Evolutionary conservation across 2,888 invertebrate species (phyloP).

Genomic region (Belgica antarctica): DNA sequence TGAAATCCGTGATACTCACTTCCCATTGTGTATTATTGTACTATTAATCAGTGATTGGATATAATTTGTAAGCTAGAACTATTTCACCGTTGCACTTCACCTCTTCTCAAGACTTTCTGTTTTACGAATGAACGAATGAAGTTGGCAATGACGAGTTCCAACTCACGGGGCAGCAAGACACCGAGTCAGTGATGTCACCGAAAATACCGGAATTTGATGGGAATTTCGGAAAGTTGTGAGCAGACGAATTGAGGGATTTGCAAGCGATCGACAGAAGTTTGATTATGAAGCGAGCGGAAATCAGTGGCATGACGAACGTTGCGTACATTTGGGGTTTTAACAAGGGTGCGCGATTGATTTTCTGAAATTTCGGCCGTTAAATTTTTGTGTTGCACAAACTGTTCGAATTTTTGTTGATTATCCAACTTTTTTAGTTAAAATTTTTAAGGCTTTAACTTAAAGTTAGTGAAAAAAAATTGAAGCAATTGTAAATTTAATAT

Average conservation of each 20-base stretch:
- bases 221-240: background rate
- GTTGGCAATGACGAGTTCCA: conserved; percentile 20
- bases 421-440: no score
- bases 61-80: background rate
- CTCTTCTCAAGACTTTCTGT: conserved; percentile 20
- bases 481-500: no score
- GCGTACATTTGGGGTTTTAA: background rate
- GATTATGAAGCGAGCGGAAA: no score
- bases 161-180: background rate
- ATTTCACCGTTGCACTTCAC: background rate
- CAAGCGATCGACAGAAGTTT: no score
- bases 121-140: conserved; percentile 18
- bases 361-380: background rate
- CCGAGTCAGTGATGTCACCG: conserved; percentile 3
- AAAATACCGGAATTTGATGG: background rate
- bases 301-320: background rate
- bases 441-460: no score
- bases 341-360: background rate
- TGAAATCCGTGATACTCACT: conserved; percentile 40
- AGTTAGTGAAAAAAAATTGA: no score
- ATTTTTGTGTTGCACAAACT: no score
- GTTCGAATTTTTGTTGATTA: no score
- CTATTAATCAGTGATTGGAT: conserved; percentile 35
- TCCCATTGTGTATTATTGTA: conserved; percentile 37
- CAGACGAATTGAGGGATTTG: background rate